These are phyloP conservation scores for Harpagoxenus sublaevis DNA, from an alignment of 2,888 invertebrate genomes.

Conservation along the genomic window DNA sequence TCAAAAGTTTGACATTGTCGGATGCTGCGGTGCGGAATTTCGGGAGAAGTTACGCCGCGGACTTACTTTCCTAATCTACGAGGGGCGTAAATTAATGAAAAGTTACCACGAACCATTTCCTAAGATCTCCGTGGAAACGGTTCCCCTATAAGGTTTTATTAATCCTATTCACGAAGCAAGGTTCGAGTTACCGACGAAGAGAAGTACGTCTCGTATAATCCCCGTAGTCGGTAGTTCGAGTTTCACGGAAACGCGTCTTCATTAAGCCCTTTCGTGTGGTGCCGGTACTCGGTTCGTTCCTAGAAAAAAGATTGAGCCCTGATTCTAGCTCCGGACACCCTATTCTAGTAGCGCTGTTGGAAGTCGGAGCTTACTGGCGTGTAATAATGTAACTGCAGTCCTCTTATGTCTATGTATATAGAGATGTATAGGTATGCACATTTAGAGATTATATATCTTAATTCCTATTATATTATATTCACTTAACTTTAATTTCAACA, in stretches of 20 bases:
- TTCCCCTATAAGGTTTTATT: conserved; percentile 65
- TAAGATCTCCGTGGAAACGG: conserved; percentile 50
- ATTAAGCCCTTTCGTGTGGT: conserved; percentile 59
- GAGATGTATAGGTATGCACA: neutral
- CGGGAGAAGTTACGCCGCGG: conserved; percentile 33
- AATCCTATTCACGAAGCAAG: conserved; percentile 69
- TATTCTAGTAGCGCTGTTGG: conserved; percentile 21
- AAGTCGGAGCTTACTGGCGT: neutral
- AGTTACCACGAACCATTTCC: conserved; percentile 56
- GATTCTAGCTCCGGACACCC: neutral
- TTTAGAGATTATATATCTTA: neutral
- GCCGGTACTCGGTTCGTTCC: conserved; percentile 47
- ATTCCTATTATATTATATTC: neutral
- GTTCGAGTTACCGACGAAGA: conserved; percentile 62
- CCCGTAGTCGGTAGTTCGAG: conserved; percentile 54
- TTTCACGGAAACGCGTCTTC: conserved; percentile 69
- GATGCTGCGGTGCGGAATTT: conserved; percentile 26
- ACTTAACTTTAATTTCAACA: neutral
- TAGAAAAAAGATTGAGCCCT: conserved; percentile 50
- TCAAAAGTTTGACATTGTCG: conserved; percentile 40
- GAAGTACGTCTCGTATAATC: conserved; percentile 58
- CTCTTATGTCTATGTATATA: neutral
- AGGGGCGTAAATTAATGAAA: conserved; percentile 52
- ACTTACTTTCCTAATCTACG: conserved; percentile 53
- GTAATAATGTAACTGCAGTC: neutral